Evolutionary conservation across 2,113 vertebrate species (phyloP).

Genomic region (Mystacornis crossleyi): DNA sequence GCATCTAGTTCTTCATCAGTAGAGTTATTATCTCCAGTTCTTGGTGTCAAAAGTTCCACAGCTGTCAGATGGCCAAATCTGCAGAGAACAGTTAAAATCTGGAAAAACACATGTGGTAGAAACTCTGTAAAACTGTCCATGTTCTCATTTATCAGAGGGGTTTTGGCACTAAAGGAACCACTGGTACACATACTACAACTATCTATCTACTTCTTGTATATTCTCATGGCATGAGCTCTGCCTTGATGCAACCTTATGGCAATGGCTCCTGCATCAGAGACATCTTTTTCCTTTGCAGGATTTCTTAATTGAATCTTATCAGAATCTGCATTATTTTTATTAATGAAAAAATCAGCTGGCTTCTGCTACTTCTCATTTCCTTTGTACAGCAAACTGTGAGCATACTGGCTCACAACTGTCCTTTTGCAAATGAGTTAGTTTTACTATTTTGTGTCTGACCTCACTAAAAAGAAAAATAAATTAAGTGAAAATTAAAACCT

Average conservation of each 20-base stretch:
- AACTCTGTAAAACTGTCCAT: neutral
- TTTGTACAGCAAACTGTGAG: neutral
- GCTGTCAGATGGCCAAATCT: constrained; percentile 78
- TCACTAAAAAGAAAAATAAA: neutral
- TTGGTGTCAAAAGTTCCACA: constrained; percentile 71
- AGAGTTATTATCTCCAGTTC: constrained; percentile 53
- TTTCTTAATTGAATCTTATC: neutral
- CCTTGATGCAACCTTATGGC: neutral
- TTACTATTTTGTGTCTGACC: neutral
- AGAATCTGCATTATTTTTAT: neutral
- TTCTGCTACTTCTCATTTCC: neutral
- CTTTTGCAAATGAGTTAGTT: neutral
- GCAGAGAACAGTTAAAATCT: neutral
- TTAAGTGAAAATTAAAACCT: neutral
- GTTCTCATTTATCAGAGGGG: neutral
- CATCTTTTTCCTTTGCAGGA: neutral
- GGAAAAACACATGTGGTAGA: neutral
- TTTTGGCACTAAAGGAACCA: neutral
- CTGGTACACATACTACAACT: neutral
- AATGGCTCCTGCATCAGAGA: neutral
- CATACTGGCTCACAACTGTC: neutral
- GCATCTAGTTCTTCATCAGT: constrained; percentile 69
- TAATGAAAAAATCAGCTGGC: neutral
- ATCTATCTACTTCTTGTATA: neutral
- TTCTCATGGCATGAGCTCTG: neutral